Conservation (phyloP, 2,797 vertebrate genomes). For the Borostomias antarcticus region DNA sequence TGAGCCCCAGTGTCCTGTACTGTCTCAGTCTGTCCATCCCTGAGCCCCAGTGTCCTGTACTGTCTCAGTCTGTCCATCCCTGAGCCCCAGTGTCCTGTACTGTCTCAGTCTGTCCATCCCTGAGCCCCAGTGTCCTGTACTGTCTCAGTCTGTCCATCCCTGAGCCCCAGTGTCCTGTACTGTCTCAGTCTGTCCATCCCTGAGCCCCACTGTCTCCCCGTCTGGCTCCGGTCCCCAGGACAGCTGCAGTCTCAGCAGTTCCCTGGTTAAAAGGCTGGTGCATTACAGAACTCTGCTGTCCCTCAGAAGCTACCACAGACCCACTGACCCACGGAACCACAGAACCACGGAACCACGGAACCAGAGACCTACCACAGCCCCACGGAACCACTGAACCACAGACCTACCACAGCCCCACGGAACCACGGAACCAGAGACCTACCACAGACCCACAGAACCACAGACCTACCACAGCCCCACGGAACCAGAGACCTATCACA, state of each 20-base stretch:
- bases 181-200: conserved; percentile 28
- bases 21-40: background rate
- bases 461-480: too few species aligned
- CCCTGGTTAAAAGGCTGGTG: conserved; percentile 60
- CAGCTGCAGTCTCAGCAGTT: conserved; percentile 69
- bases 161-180: conserved; percentile 9
- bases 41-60: background rate
- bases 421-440: too few species aligned
- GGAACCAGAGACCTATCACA: too few species aligned
- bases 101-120: background rate
- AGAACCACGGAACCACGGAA: too few species aligned
- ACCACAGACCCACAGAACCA: too few species aligned
- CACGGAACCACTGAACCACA: too few species aligned
- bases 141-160: background rate
- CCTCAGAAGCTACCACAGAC: conserved; percentile 62
- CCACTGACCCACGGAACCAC: too few species aligned
- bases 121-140: background rate
- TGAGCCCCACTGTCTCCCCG: conserved; percentile 51
- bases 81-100: background rate
- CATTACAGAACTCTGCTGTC: conserved; percentile 68
- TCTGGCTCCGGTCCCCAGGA: conserved; percentile 54
- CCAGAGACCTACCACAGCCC: too few species aligned
- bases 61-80: background rate
- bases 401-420: too few species aligned
- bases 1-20: too few species aligned